Evolutionary conservation across 2,113 vertebrate species (phyloP).

Genomic region (Mugil cephalus): DNA sequence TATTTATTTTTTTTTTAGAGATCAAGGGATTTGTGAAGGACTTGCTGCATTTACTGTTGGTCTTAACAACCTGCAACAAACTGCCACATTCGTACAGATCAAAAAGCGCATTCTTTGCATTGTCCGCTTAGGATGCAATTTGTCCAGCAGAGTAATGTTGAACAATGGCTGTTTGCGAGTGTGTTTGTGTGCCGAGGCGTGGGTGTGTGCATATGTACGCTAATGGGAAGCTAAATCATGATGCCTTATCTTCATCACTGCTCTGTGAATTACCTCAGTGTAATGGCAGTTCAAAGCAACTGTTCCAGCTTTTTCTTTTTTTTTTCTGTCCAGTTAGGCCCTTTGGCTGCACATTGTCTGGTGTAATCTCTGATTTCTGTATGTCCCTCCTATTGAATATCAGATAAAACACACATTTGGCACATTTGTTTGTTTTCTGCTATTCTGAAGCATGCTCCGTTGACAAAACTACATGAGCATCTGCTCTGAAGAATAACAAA

Average conservation of each 20-base stretch:
- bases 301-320: background rate
- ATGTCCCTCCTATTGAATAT: constrained; percentile 4
- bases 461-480: constrained; percentile 32
- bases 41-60: constrained; percentile 12
- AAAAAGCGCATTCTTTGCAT: constrained; percentile 27
- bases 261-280: constrained; percentile 47
- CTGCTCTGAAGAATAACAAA: constrained; percentile 41
- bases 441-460: constrained; percentile 26
- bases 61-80: constrained; percentile 31
- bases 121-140: constrained; percentile 33
- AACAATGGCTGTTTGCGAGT: constrained; percentile 18
- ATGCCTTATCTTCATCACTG: constrained; percentile 46
- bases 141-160: constrained; percentile 18
- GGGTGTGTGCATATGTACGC: constrained; percentile 28
- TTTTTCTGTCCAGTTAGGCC: constrained; percentile 22
- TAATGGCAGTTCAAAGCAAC: constrained; percentile 22
- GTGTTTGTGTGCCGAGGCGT: constrained; percentile 36
- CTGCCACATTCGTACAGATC: constrained; percentile 29
- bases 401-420: constrained; percentile 16
- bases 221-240: constrained; percentile 60
- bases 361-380: constrained; percentile 16
- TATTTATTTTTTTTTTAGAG: constrained; percentile 16
- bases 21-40: constrained; percentile 15
- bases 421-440: constrained; percentile 9
- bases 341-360: constrained; percentile 27